Evolutionary conservation across 2,113 vertebrate species (phyloP).

Genomic region (Hiodon alosoides): DNA sequence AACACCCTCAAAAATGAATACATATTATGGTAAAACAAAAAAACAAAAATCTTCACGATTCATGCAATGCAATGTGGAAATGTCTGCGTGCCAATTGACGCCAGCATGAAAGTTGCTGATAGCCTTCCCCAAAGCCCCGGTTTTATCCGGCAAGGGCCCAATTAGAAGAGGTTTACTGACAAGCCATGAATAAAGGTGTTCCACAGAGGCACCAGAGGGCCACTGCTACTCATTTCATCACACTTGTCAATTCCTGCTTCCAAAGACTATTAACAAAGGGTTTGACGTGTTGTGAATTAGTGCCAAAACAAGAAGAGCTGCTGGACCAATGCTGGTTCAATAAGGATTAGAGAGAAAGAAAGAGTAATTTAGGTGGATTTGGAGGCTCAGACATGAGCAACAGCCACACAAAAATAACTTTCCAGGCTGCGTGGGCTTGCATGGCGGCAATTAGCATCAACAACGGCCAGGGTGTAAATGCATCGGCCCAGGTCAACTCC

Average conservation of each 20-base stretch:
- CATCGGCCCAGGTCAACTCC: constrained; percentile 39
- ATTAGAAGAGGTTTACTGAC: constrained; percentile 60
- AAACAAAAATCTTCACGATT: constrained; percentile 3
- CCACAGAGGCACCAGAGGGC: constrained; percentile 43
- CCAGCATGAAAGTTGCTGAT: constrained; percentile 11
- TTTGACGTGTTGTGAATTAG: constrained; percentile 52
- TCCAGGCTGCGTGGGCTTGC: constrained; percentile 51
- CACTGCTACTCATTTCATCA: constrained; percentile 50
- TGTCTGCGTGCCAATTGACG: constrained; percentile 40
- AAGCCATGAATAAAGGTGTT: constrained; percentile 51
- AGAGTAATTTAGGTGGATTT: constrained; percentile 44
- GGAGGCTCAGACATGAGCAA: constrained; percentile 45
- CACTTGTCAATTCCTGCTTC: constrained; percentile 50
- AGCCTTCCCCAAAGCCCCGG: constrained; percentile 38
- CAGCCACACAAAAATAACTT: constrained; percentile 29
- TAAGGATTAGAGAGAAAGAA: constrained; percentile 58
- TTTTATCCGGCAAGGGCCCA: constrained; percentile 49
- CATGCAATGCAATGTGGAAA: constrained; percentile 30
- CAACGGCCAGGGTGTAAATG: constrained; percentile 50
- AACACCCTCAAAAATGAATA: too few species aligned
- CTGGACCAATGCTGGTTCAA: constrained; percentile 52
- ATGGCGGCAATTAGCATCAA: constrained; percentile 55
- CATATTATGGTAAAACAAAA: neutral
- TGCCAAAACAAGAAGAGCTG: constrained; percentile 51
- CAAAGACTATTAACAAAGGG: constrained; percentile 52